phyloP scores from a whole-genome alignment of 2,113 vertebrate species.

The Struthidea cinerea region DNA sequence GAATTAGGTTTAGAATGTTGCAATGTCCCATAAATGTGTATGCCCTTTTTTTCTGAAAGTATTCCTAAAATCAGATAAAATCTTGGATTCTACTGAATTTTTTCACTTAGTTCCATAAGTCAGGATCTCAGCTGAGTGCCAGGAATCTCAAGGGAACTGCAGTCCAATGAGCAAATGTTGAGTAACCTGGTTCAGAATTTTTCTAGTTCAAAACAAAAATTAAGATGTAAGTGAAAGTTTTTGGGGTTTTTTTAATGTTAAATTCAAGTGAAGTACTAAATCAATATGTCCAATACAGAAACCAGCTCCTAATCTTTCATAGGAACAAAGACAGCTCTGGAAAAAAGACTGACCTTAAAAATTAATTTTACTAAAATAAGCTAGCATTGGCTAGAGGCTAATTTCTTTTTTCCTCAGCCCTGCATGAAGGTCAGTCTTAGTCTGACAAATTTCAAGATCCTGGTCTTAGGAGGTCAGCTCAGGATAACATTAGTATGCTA shows the following conservation, averaged over 20 bases:
- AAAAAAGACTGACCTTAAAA: slow-evolving; percentile 1
- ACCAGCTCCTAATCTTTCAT: neutral
- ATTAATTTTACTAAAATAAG: slow-evolving; percentile 15
- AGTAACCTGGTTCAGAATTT: neutral
- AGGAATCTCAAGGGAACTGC: neutral
- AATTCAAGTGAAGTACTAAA: neutral
- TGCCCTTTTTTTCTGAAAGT: neutral
- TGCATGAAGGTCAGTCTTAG: neutral
- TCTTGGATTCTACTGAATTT: neutral
- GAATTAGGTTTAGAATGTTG: neutral
- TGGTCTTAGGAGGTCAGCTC: neutral
- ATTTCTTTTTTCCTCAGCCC: neutral
- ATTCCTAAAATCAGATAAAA: neutral
- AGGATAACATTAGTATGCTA: neutral
- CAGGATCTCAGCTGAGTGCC: neutral
- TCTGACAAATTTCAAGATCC: neutral
- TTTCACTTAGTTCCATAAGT: neutral
- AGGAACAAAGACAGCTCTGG: neutral
- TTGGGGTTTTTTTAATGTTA: neutral
- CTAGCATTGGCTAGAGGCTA: neutral
- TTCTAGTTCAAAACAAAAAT: neutral
- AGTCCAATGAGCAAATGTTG: neutral
- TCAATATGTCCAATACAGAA: neutral
- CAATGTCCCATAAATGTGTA: neutral
- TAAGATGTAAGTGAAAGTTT: neutral